Evolutionary conservation across 2,113 vertebrate genomes (phyloP), one percentile per base, ranked within the genome.

Genomic region (Trachemys scripta): DNA sequence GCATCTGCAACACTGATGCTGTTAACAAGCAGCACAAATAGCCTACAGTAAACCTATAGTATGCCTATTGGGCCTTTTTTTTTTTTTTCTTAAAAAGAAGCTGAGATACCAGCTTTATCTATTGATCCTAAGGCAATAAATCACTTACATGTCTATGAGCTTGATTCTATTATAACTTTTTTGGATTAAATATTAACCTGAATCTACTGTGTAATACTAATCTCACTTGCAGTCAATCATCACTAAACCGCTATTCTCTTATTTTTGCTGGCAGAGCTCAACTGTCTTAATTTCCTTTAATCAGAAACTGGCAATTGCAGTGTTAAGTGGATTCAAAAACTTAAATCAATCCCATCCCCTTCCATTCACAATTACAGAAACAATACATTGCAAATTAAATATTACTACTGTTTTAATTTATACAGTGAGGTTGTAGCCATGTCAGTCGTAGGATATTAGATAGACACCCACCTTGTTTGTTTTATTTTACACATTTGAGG

Each of bases 301-400:
- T 56, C 14, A 8, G 29, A 8, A 59, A 62, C 7, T 87, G n/a
- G 10, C 85, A 38, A 80, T 85, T 90, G 91, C 38, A 27, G 56
- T 7, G 10, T 85, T 79, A 87, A 38, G 65, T 72, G 17, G 65
- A 85, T 83, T 83, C 1, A 84, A 86, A 42, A 81, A 65, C 0
- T 1, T 91, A 42, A 87, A 42, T 1, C 85, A 4, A 93, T 94
- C 92, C 5, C 10, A 93, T 90, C 90, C 54, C 8, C 53, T 81
- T 79, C 13, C 8, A 6, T 38, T 20, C 65, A 38, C 65, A 38
- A 72, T 22, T 72, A 72, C 12, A 78, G 75, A 78, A 78, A 78
- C 42, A 29, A 13, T 47, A 47, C 8, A 47, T 45, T 25, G 22
- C 6, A 78, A 78, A 78, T 47, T 78, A 78, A 78, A 25, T 45